Evolutionary conservation across 2,113 vertebrate species (phyloP), one percentile per base, ranked within the genome.

Genomic region (Leptosomus discolor): DNA sequence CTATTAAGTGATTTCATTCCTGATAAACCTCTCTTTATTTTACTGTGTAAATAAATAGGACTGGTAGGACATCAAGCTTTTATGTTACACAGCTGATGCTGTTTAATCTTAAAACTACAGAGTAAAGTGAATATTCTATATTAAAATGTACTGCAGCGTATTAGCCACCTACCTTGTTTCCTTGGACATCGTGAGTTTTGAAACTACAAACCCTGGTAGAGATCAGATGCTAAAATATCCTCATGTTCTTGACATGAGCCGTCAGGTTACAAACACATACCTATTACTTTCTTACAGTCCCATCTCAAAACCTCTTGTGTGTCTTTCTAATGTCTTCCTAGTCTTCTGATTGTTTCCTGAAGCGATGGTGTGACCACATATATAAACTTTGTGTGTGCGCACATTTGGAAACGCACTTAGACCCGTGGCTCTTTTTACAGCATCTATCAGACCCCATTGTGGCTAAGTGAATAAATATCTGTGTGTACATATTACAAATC

Each of bases 351-450:
- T 41, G 34, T 41, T 43, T 84, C n/a, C 41, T 51, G 50, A 77
- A 41, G 7, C 11, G 5, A 15, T 41, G 5, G 4, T 46, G 11
- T 26, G 12, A 58, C 30, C 39, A 50, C 6, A 18, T 10, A 19
- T 8, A n/a, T n/a, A n/a, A n/a, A n/a, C n/a, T n/a, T 15, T 34
- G 0, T 46, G 26, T 17, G 4, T 16, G 7, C 5, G 7, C 32
- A 43, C 16, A 57, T 46, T 73, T 20, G 39, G 24, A 60, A 84
- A 46, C 12, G 15, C 18, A 54, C 18, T 9, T 30, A 69, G 8
- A 50, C 36, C 22, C 19, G 30, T 3, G 6, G 8, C 17, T 65
- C 11, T 58, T 65, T 39, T 37, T 24, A 45, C 23, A 73, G 58
- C 13, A 51, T 21, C 37, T 73, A 8, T 68, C 1, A 3, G 46